phyloP scores from a whole-genome alignment of 1,140 invertebrate genomes.

The Pseudomyrmex pallidus region DNA sequence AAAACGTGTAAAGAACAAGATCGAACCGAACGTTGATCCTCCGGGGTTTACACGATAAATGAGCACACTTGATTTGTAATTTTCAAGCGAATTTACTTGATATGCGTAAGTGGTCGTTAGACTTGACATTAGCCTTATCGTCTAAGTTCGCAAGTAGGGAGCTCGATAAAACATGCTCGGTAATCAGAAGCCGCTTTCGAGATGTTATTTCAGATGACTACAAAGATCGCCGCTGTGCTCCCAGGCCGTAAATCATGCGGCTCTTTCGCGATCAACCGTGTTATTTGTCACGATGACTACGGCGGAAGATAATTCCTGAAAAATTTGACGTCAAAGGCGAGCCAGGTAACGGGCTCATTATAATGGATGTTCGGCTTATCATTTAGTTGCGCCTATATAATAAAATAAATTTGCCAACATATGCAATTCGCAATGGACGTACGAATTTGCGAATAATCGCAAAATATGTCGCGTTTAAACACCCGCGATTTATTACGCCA shows the following conservation, averaged over 20 bases:
- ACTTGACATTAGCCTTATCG: conserved; percentile 65
- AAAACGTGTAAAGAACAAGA: not conserved
- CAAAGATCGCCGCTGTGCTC: conserved; percentile 63
- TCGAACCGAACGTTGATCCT: not conserved
- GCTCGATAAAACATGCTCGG: conserved; percentile 71
- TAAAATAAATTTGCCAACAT: conserved; percentile 58
- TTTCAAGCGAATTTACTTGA: conserved; percentile 14
- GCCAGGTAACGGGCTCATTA: conserved; percentile 53
- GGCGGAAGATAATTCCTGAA: conserved; percentile 50
- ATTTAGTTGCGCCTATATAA: conserved; percentile 49
- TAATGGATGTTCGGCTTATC: conserved; percentile 59
- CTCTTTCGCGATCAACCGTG: conserved; percentile 55
- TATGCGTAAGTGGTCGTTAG: conserved; percentile 41
- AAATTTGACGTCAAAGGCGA: conserved; percentile 56
- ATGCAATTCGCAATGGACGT: conserved; percentile 35
- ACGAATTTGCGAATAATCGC: conserved; percentile 60
- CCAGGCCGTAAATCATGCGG: conserved; percentile 54
- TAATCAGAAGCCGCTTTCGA: conserved; percentile 56
- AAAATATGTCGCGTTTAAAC: conserved; percentile 60
- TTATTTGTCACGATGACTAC: conserved; percentile 59
- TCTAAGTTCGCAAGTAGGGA: conserved; percentile 49
- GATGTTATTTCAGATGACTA: conserved; percentile 54
- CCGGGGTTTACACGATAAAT: conserved; percentile 1
- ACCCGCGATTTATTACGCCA: conserved; percentile 53
- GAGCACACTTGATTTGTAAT: conserved; percentile 7